phyloP scores from a whole-genome alignment of 2,888 invertebrate species.

The Lasioglossum zephyrum region DNA sequence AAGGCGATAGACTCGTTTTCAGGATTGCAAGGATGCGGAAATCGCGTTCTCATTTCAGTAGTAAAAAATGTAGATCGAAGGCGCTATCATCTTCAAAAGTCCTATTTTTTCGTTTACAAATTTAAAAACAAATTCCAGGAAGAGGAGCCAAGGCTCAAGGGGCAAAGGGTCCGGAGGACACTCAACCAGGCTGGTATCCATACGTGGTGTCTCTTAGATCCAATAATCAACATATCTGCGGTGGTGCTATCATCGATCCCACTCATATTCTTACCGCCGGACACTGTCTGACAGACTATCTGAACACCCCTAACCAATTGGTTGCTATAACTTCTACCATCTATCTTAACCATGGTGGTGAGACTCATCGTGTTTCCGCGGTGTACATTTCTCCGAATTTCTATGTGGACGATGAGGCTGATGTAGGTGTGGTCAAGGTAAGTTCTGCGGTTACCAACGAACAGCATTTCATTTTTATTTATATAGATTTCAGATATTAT shows the following conservation, averaged over 20 bases:
- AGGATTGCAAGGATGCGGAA: too few relatives aligned
- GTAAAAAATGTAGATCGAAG: too few relatives aligned
- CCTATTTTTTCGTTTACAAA: too few relatives aligned
- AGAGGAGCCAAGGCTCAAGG: not conserved
- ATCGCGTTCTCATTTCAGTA: too few relatives aligned
- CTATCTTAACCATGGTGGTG: slow-evolving; percentile 1
- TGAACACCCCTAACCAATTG: not conserved
- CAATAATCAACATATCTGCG: slow-evolving; percentile 48
- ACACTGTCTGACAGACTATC: slow-evolving; percentile 50
- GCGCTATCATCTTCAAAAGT: too few relatives aligned
- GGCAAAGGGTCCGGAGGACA: not conserved
- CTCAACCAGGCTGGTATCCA: slow-evolving; percentile 31
- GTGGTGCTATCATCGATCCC: slow-evolving; percentile 52
- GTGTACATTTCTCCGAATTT: not conserved
- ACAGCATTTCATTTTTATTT: too few relatives aligned
- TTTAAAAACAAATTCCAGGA: not conserved
- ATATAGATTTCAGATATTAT: not conserved
- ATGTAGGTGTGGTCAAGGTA: slow-evolving; percentile 27
- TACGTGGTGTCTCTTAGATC: slow-evolving; percentile 52
- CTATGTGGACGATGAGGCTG: not conserved
- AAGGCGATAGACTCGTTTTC: too few relatives aligned
- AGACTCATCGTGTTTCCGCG: not conserved
- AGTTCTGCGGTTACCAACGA: too few relatives aligned
- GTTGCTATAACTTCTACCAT: slow-evolving; percentile 45
- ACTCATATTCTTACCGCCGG: slow-evolving; percentile 59